Percentiles rank a stretch among this genome's conserved stretches.
Evolutionary conservation across 2,888 invertebrate species (phyloP).

Genomic region (Morpho deidamia): DNA sequence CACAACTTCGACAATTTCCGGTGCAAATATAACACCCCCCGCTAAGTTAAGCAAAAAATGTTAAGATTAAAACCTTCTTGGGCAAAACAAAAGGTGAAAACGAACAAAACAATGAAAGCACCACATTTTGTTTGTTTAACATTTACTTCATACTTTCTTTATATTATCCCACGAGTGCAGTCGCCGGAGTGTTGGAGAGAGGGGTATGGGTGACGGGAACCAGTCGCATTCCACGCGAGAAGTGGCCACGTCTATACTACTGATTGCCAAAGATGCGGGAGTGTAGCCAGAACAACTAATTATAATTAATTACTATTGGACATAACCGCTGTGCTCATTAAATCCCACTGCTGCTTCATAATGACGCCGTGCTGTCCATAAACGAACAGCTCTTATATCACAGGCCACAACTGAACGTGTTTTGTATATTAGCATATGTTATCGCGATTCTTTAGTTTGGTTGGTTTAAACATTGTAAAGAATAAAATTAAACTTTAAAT

Average conservation of each 20-base stretch:
- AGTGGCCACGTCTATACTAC: conserved; percentile 29
- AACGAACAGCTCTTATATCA: background rate
- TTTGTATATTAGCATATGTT: too few species aligned
- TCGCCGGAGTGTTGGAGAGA: conserved; percentile 25
- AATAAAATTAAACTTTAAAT: too few species aligned
- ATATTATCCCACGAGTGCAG: conserved; percentile 36
- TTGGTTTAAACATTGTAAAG: too few species aligned
- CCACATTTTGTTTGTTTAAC: conserved; percentile 18
- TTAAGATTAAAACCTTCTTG: background rate
- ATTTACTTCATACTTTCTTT: conserved; percentile 28
- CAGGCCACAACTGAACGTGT: too few species aligned
- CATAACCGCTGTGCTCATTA: conserved; percentile 9
- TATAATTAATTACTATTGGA: conserved; percentile 21
- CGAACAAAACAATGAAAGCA: conserved; percentile 12
- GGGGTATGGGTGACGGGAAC: conserved; percentile 33
- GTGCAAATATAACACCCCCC: conserved; percentile 36
- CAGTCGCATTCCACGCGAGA: conserved; percentile 42
- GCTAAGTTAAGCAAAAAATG: conserved; percentile 9
- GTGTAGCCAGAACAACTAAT: conserved; percentile 27
- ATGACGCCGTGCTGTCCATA: conserved; percentile 4
- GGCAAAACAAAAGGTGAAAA: conserved; percentile 7
- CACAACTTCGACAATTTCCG: conserved; percentile 53
- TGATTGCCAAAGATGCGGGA: conserved; percentile 32
- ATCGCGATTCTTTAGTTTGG: too few species aligned
- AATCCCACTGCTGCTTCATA: conserved; percentile 6